Conservation (phyloP, 2,113 vertebrate genomes). For the Chloropsis cyanopogon region DNA sequence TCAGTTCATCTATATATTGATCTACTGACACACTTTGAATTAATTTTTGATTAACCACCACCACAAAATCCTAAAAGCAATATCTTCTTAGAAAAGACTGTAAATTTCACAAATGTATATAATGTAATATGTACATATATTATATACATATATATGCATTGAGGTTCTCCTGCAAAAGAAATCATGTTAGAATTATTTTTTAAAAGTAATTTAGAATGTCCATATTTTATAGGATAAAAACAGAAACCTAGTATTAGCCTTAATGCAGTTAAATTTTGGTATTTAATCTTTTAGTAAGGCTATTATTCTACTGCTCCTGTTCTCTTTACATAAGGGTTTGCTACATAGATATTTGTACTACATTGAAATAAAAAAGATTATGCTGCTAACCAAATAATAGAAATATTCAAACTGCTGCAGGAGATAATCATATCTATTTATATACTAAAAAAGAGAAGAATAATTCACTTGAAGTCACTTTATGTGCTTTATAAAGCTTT, state of each 20-base stretch:
- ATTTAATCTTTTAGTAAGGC: neutral
- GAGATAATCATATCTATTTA: neutral
- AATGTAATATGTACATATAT: no score
- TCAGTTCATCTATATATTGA: neutral
- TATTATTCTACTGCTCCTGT: neutral
- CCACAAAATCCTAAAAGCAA: rapidly evolving
- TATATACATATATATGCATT: neutral
- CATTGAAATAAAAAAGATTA: neutral
- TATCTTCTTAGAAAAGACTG: neutral
- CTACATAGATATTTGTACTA: neutral
- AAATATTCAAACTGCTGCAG: neutral
- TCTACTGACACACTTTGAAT: neutral
- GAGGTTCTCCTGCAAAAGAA: neutral
- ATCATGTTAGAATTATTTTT: neutral
- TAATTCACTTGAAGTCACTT: neutral
- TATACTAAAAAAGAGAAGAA: neutral
- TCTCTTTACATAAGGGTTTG: neutral
- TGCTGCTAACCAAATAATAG: neutral
- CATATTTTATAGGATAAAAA: neutral
- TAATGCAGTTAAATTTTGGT: neutral
- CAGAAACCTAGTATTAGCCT: neutral
- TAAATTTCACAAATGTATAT: neutral
- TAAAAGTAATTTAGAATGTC: neutral
- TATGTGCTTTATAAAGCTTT: neutral
- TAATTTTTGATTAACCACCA: neutral